Evolutionary conservation across 2,888 invertebrate genomes (phyloP), one percentile per base, ranked within the genome.

Genomic region (Sarcophaga variegata): DNA sequence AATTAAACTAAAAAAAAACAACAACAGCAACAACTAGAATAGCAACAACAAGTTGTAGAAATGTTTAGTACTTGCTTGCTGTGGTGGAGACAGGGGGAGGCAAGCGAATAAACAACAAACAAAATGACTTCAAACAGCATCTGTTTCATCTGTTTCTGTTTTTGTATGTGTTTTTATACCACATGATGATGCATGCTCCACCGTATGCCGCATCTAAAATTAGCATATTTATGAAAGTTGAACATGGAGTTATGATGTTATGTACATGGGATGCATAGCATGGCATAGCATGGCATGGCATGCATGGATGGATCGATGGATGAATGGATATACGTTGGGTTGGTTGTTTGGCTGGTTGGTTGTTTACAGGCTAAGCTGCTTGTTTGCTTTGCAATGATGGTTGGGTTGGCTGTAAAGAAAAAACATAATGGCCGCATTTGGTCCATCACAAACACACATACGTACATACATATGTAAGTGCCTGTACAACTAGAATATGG

Each of bases 171-270:
- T 25, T 59, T 22, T 54, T 4, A 11, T 37, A 27, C 11, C 66
- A 14, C 25, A 27, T 25, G 64, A 27, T 27, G 64, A 22, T 63
- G 59, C 22, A 17, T 60, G 25, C 20, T 60, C 14, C 37, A 37
- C 37, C 37, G 37, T 37, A 37, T 60, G 17, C 20, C 22, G 5
- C 17, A 12, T 20, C 8, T 22, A 5, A 47, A 59, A 78, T 78
- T 78, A 78, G 59, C 71, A 72, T 78, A 78, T 78, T 78, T 78
- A 78, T 78, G 78, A 78, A 78, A 78, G 78, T 59, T 78, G 17
- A 78, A 78, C 78, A 78, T 78, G 78, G 78, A 78, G 78, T 78
- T 78, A 70, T 78, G 78, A 70, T 78, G 78, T 78, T 62, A 47
- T 22, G 22, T 70, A 45, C 17, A 54, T 17, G 17, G 1, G 54